Conservation (phyloP, 2,797 vertebrate genomes). For the Alauda arvensis region DNA sequence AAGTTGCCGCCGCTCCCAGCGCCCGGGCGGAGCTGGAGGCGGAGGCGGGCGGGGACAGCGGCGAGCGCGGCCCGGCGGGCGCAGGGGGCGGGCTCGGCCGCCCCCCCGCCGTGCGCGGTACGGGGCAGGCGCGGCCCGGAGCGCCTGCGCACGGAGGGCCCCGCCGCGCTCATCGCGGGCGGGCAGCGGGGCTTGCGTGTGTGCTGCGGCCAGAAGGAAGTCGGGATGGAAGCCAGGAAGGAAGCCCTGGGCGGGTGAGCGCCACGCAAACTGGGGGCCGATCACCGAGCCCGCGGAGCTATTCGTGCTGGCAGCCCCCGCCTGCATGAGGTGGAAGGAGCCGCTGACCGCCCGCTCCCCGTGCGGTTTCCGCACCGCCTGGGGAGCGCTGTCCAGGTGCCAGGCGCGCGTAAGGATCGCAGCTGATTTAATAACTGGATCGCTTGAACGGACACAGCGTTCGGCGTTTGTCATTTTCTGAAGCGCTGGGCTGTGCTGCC, state of each 20-base stretch:
- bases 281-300: not conserved
- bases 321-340: not conserved
- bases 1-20: constrained; percentile 37
- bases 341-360: not conserved
- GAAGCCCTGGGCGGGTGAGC: not conserved
- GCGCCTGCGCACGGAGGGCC: not conserved
- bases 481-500: not conserved
- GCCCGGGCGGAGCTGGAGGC: constrained; percentile 29
- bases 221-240: not conserved
- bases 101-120: not conserved
- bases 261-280: no score
- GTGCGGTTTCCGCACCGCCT: not conserved
- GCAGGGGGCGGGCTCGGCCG: not conserved
- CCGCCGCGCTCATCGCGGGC: fast-evolving
- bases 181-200: fast-evolving
- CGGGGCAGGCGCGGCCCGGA: not conserved
- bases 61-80: not conserved
- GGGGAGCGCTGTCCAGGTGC: not conserved
- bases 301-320: not conserved
- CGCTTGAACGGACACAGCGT: fast-evolving
- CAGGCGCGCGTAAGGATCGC: not conserved
- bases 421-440: not conserved
- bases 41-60: not conserved
- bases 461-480: no score
- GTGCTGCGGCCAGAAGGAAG: fast-evolving